Evolutionary conservation across 1,140 invertebrate species (phyloP).

Genomic region (Trichonephila clavipes): DNA sequence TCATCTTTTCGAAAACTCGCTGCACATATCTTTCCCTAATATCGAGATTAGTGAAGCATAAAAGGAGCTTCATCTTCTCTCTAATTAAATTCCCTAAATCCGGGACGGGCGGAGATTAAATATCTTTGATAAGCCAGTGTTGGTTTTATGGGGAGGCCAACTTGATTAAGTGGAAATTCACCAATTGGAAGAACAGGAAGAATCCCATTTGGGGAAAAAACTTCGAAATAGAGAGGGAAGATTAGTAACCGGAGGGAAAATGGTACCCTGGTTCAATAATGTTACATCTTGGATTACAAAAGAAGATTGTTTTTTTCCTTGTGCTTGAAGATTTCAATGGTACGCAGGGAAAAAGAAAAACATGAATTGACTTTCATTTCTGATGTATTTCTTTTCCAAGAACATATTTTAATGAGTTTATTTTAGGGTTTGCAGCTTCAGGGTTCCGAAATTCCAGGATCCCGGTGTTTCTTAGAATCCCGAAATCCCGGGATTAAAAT

Average conservation of each 20-base stretch:
- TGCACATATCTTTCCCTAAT: background rate
- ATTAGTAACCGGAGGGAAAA: background rate
- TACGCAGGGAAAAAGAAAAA: no score
- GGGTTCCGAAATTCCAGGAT: no score
- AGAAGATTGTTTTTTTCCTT: no score
- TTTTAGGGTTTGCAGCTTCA: no score
- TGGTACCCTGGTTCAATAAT: background rate
- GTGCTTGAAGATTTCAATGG: no score
- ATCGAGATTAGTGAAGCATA: background rate
- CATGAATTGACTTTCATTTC: no score
- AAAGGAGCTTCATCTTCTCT: background rate
- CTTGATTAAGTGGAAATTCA: background rate
- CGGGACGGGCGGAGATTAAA: background rate
- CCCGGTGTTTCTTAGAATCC: no score
- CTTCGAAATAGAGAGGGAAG: background rate
- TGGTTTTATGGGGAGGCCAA: background rate
- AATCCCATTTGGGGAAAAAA: background rate
- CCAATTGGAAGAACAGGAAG: background rate
- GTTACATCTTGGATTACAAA: no score
- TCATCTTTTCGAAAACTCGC: background rate
- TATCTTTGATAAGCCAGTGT: background rate
- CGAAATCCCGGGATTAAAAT: no score
- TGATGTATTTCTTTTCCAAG: no score
- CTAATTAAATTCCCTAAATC: slow-evolving; percentile 2
- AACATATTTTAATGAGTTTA: no score